Conservation (phyloP, 30 jellyfish, hydroid and myxozoan genomes). For the Mastigias papua region DNA sequence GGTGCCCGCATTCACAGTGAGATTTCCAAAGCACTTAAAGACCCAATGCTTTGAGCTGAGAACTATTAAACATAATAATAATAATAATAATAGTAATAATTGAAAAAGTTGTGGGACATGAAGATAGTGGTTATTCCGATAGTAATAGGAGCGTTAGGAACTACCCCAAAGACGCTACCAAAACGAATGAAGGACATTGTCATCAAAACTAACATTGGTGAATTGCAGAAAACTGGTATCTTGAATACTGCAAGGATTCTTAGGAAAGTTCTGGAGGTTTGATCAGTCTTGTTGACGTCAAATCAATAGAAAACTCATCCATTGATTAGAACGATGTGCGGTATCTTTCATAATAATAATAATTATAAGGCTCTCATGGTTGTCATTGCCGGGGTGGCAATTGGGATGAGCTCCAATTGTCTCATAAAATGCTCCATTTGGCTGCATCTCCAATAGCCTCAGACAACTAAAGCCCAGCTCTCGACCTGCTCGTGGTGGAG, state of each 20-base stretch:
- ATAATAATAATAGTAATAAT: no score
- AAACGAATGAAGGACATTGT: constrained; percentile 30
- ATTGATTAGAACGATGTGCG: constrained; percentile 11
- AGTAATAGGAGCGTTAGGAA: background rate
- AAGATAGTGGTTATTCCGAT: constrained; percentile 9
- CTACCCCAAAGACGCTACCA: constrained; percentile 33
- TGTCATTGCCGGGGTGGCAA: no score
- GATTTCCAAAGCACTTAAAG: no score
- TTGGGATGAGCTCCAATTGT: no score
- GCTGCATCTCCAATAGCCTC: no score
- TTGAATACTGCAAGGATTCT: constrained; percentile 47
- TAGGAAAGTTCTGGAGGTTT: constrained; percentile 39
- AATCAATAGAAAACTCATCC: constrained; percentile 35
- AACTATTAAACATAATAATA: no score
- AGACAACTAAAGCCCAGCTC: no score
- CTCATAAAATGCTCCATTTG: no score
- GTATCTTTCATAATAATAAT: background rate
- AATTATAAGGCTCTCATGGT: no score
- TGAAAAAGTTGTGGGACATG: constrained; percentile 42
- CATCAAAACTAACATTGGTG: constrained; percentile 8
- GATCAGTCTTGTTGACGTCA: constrained; percentile 46
- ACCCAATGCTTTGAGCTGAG: no score
- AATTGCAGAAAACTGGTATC: constrained; percentile 43
- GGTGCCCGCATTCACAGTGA: no score
- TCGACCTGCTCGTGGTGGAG: no score